phyloP scores from a whole-genome alignment of 2,888 invertebrate species.

The Oligia fasciuncula region DNA sequence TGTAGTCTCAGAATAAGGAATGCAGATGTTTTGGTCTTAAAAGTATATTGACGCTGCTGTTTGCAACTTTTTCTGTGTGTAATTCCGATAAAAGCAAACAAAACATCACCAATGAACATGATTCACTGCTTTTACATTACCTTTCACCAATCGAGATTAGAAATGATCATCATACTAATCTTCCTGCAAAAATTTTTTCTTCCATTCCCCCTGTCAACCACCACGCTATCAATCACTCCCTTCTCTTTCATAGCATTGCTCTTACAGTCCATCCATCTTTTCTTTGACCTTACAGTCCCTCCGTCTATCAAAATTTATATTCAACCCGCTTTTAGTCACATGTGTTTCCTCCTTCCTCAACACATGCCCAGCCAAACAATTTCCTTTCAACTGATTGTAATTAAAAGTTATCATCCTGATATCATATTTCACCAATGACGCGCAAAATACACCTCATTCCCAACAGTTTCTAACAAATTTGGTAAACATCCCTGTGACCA shows the following conservation, averaged over 20 bases:
- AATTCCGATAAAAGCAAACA: neutral
- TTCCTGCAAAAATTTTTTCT: neutral
- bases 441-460: neutral
- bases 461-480: neutral
- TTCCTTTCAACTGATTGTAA: neutral
- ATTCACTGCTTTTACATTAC: neutral
- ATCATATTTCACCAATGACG: neutral
- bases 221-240: neutral
- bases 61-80: neutral
- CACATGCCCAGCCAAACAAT: no score
- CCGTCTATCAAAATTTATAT: no score
- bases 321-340: neutral
- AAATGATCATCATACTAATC: neutral
- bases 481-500: no score
- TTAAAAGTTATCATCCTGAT: neutral
- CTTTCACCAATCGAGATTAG: neutral
- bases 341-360: neutral
- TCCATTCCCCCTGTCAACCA: neutral
- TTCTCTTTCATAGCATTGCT: neutral
- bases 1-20: neutral
- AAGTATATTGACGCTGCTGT: neutral
- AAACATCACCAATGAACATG: neutral
- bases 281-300: neutral
- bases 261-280: neutral
- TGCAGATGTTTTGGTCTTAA: neutral